Evolutionary conservation across 2,888 invertebrate species (phyloP), one percentile per base, ranked within the genome.

Genomic region (Hyposoter didymator): DNA sequence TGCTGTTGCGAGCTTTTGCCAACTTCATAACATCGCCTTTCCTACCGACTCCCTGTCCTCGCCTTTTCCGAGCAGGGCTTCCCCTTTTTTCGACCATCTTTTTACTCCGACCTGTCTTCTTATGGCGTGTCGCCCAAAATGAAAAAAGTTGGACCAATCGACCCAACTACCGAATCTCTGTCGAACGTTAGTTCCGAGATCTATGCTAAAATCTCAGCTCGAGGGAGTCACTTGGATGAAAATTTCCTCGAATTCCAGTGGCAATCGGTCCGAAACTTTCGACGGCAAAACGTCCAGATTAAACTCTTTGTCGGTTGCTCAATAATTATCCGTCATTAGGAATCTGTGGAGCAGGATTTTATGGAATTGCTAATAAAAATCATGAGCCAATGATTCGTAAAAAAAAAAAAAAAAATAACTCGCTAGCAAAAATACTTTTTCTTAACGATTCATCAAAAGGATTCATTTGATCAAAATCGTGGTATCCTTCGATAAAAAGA

Each of bases 121-220:
- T 59, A 72, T 49, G 62, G 67, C 62, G 73, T 84, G 81, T 78
- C 78, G 67, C 67, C 39, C 67, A 76, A 84, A 84, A 84, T 81
- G 76, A 81, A 84, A 84, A 84, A 84, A 84, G 78, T 81, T 84
- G 35, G n/a, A 52, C 59, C 52, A 52, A 59, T 45, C 35, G 32
- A 49, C 28, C n/a, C 78, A 45, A 75, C 69, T 55, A 39, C 43
- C 47, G 35, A 59, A 69, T 52, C 52, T 45, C 64, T 49, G n/a
- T 28, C 75, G 69, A 73, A 78, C 78, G 69, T 74, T 39, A 47
- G 74, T 69, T 49, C 79, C 49, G 74, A 73, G 67, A 78, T 66
- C 76, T 59, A 22, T 66, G n/a, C 52, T 32, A n/a, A 70, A 74
- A 17, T 59, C 43, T 17, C 55, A 39, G 43, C 22, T 55, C 2